These are phyloP conservation scores for Drosophila buzzatii DNA, from an alignment of 2,888 invertebrate species.

Conservation along the genomic window DNA sequence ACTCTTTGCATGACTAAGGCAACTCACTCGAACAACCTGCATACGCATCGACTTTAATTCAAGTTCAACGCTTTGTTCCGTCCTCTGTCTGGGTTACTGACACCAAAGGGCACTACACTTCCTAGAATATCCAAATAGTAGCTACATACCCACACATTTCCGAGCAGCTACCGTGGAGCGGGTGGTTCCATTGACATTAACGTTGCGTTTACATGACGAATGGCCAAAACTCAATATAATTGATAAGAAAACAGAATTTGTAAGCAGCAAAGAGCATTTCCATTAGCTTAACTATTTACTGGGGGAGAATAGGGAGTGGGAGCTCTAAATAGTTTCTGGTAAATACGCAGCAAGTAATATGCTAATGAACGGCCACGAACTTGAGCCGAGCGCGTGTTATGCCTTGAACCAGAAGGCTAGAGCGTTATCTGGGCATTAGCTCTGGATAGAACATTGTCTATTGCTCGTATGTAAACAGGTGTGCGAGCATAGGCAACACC, in stretches of 20 bases:
- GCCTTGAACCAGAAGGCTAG: slow-evolving; percentile 58
- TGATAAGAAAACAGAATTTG: slow-evolving; percentile 64
- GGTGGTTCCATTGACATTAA: slow-evolving; percentile 40
- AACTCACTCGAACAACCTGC: slow-evolving; percentile 35
- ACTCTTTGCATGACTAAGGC: slow-evolving; percentile 64
- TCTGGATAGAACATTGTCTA: slow-evolving; percentile 46
- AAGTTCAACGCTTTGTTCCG: slow-evolving; percentile 69
- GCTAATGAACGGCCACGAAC: slow-evolving; percentile 78
- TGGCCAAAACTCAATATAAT: slow-evolving; percentile 44
- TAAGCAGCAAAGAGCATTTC: slow-evolving; percentile 39
- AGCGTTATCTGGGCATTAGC: slow-evolving; percentile 24
- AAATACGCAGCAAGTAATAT: slow-evolving; percentile 55
- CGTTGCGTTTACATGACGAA: slow-evolving; percentile 30
- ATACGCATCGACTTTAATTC: slow-evolving; percentile 54
- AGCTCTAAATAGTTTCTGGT: slow-evolving; percentile 29
- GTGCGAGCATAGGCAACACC: slow-evolving; percentile 46
- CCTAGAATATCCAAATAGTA: slow-evolving; percentile 28
- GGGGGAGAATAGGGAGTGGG: not conserved
- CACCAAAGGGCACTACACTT: slow-evolving; percentile 57
- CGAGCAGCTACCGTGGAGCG: slow-evolving; percentile 22
- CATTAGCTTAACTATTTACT: slow-evolving; percentile 65
- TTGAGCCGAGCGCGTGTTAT: slow-evolving; percentile 60
- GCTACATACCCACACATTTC: slow-evolving; percentile 21
- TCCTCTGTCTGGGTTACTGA: slow-evolving; percentile 72
- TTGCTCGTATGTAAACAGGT: slow-evolving; percentile 66